Evolutionary conservation across 1,140 invertebrate genomes (phyloP), one percentile per base, ranked within the genome.

Genomic region (Macrostomum lignano): DNA sequence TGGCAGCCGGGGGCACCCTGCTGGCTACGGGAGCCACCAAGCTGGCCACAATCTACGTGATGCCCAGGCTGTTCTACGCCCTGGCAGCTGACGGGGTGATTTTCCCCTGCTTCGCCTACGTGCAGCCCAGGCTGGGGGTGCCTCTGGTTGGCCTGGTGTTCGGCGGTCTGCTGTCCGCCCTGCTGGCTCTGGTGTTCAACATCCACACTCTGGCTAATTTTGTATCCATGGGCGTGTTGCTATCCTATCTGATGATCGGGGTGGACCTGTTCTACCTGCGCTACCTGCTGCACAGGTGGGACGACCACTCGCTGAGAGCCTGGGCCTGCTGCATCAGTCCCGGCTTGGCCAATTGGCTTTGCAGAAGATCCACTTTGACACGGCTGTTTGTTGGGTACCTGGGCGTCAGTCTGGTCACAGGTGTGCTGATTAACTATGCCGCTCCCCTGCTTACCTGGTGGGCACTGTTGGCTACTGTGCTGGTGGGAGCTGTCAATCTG

Each of bases 11-110:
- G 9, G 39, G 32, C 9, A 25, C 41, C 5, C 6, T 42, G 3
- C 13, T 42, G 9, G 41, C 37, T 78, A 11, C 76, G 73, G 42
- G 52, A 82, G 75, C 81, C 81, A 42, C 41, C 7, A 35, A 38
- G 11, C 19, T 42, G 13, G 33, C 31, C n/a, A 25, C 15, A 9
- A n/a, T 39, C 17, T 44, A 22, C 28, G 23, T 31, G 13, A 15
- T 40, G 7, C 28, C 41, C 14, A 21, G 40, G 21, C 31, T 22
- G 14, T 13, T 29, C 9, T 42, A 42, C 21, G 36, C 40, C 4
- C 35, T 42, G 40, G 25, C 40, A 17, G 3, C 10, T 11, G 40
- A 42, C 25, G 40, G 40, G 3, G 15, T 42, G 17, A 24, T 42
- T 7, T 42, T 42, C 21, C 24, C 17, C 11, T 25, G 34, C 17